Conservation (phyloP, 1,140 invertebrate genomes). For the Ceratitis capitata region DNA sequence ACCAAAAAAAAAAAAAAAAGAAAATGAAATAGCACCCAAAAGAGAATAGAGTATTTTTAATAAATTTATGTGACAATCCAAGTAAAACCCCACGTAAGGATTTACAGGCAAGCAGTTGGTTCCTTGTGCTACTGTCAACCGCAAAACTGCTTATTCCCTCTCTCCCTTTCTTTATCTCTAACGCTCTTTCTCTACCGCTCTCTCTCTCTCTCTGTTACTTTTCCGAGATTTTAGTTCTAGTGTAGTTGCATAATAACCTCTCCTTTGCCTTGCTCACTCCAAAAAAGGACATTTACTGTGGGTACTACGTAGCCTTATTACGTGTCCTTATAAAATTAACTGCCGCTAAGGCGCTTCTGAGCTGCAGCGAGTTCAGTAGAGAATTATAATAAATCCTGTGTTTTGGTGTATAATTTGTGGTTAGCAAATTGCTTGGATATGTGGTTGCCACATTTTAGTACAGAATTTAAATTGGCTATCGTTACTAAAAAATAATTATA, state of each 20-base stretch:
- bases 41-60: not conserved
- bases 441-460: not conserved
- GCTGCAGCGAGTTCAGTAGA: not conserved
- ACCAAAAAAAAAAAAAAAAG: not conserved
- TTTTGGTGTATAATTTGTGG: not conserved
- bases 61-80: slow-evolving; percentile 28
- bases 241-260: not conserved
- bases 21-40: not conserved
- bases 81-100: not conserved
- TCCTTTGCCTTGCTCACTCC: not conserved
- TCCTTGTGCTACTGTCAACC: not conserved
- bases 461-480: too few relatives aligned
- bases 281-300: not conserved
- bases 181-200: not conserved
- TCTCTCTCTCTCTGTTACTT: too few relatives aligned
- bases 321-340: not conserved
- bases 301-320: too few relatives aligned
- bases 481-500: too few relatives aligned
- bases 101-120: not conserved
- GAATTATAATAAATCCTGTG: not conserved
- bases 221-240: too few relatives aligned
- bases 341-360: slow-evolving; percentile 9
- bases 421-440: slow-evolving; percentile 3
- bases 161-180: too few relatives aligned
- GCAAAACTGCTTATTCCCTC: not conserved